Conservation (phyloP, 2,113 vertebrate species). For the Aegithalos caudatus region DNA sequence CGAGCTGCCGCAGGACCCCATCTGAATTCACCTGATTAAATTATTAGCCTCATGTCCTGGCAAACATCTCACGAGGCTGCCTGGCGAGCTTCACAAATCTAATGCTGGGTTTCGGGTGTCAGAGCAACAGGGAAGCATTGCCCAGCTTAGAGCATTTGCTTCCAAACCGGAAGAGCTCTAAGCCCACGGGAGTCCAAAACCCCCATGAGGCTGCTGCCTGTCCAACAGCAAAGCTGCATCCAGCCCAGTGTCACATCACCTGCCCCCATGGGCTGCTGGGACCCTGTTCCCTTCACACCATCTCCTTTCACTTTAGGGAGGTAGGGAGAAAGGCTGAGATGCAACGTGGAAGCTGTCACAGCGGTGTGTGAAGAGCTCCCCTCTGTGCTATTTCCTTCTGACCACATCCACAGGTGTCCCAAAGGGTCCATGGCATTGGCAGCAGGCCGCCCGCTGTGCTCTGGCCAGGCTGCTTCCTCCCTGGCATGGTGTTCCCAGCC, state of each 20-base stretch:
- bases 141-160: not conserved
- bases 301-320: not conserved
- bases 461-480: not conserved
- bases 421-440: not conserved
- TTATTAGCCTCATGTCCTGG: slow-evolving; percentile 50
- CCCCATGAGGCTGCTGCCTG: not conserved
- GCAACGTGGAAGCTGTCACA: not conserved
- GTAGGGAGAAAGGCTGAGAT: not conserved
- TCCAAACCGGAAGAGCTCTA: slow-evolving; percentile 33
- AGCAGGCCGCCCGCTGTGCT: not conserved
- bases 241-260: not conserved
- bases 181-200: not conserved
- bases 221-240: accelerated
- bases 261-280: not conserved
- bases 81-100: not conserved
- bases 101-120: not conserved
- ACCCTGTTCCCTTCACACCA: not conserved
- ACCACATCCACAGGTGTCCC: not conserved
- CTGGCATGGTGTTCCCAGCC: not conserved
- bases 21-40: slow-evolving; percentile 58
- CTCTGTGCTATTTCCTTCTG: not conserved
- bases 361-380: not conserved
- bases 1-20: not conserved
- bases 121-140: not conserved
- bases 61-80: slow-evolving; percentile 32